Conservation (phyloP, 2,113 vertebrate species). For the Tachysurus fulvidraco region DNA sequence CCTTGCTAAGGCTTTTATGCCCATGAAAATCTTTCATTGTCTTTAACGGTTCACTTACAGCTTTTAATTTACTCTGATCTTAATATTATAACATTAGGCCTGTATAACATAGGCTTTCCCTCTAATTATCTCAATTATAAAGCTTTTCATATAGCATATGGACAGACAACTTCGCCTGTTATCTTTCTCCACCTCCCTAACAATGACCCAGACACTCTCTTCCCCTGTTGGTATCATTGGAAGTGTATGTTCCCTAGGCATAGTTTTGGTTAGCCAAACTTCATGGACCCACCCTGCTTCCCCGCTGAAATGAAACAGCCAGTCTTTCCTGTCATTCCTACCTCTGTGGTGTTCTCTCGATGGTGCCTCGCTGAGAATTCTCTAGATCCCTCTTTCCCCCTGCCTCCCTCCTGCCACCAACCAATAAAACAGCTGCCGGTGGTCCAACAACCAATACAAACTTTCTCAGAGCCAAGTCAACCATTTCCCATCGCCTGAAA, state of each 20-base stretch:
- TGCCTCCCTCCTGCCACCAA: slow-evolving; percentile 41
- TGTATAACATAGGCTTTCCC: slow-evolving; percentile 45
- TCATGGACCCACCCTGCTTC: slow-evolving; percentile 68
- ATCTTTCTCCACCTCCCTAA: slow-evolving; percentile 57
- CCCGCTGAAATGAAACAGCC: slow-evolving; percentile 69
- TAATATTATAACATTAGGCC: slow-evolving; percentile 31
- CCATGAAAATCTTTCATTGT: slow-evolving; percentile 33
- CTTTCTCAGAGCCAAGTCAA: slow-evolving; percentile 70
- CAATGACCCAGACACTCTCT: slow-evolving; percentile 57
- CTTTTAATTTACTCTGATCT: slow-evolving; percentile 39
- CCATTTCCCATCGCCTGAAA: slow-evolving; percentile 69
- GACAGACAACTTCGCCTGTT: slow-evolving; percentile 70
- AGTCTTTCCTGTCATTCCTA: slow-evolving; percentile 64
- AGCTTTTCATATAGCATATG: slow-evolving; percentile 53
- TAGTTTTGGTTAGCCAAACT: slow-evolving; percentile 76
- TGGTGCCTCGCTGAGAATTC: slow-evolving; percentile 57
- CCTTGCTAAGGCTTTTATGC: slow-evolving; percentile 25
- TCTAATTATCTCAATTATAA: slow-evolving; percentile 64
- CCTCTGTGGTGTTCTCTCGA: slow-evolving; percentile 62
- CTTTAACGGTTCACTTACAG: slow-evolving; percentile 4
- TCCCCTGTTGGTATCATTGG: slow-evolving; percentile 75
- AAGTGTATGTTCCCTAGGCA: slow-evolving; percentile 66
- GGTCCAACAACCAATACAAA: slow-evolving; percentile 74
- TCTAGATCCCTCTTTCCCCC: slow-evolving; percentile 13
- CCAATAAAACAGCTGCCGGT: slow-evolving; percentile 65